Base-by-base conservation (phyloP, 2,888 invertebrate genomes). In the Actias luna region DNA sequence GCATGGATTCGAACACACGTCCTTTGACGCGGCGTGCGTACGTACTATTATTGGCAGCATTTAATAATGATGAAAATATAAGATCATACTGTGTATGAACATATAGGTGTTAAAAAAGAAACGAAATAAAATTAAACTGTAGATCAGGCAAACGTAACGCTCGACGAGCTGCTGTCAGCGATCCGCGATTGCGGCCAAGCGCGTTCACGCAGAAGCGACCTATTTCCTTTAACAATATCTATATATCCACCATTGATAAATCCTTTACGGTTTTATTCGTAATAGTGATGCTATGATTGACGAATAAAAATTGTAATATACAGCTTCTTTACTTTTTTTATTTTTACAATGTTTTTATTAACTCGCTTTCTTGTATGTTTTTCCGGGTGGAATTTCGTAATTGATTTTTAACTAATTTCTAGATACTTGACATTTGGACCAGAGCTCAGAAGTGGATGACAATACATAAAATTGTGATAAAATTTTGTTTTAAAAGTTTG, bases 141-240 rank as follows among this genome's bases (percentile, higher is more conserved):
- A 50, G 36, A 62, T 18, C 25, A 42, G 36, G 10, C 42, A 22
- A 62, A 58, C 35, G 35, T 14, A 31, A 42, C 60, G 58, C 36
- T 42, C 18, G 67, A 65, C 58, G 65, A 71, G 74, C 69, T 77
- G 75, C 75, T 76, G 79, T 78, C 80, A 77, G 71, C 70, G 75
- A 68, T 65, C 70, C 67, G 69, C 72, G 73, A 75, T 75, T 78
- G 81, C 73, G 77, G 79, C 67, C 70, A 73, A 71, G 71, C 65
- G 69, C 69, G 69, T 61, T 71, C 79, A 75, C 75, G 77, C 78
- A 79, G 77, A 79, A 76, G 75, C 75, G 77, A 74, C 77, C 75
- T 80, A 78, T 80, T 80, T 80, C 75, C 75, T 72, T 68, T 73
- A 74, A 79, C 81, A 84, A 83, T 82, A 83, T 74, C 78, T 76